These are phyloP conservation scores for Perccottus glenii DNA, from an alignment of 2,113 vertebrate species.

Conservation along the genomic window DNA sequence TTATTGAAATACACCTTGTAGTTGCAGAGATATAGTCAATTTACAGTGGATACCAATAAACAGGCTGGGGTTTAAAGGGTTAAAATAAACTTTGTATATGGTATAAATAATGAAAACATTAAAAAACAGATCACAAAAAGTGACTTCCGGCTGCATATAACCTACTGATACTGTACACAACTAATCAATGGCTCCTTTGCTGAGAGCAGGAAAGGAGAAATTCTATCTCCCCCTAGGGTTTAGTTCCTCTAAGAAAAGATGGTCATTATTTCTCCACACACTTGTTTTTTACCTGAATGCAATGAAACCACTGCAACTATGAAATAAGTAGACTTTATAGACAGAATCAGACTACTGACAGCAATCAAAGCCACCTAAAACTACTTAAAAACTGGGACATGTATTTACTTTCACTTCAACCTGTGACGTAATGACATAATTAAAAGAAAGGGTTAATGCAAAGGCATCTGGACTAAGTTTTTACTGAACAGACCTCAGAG, in stretches of 20 bases:
- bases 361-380: slow-evolving; percentile 1
- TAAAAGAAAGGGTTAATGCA: too few species aligned
- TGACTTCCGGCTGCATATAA: slow-evolving; percentile 49
- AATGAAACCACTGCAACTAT: slow-evolving; percentile 23
- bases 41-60: too few species aligned
- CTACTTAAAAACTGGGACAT: background rate
- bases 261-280: slow-evolving; percentile 34
- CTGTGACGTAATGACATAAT: background rate
- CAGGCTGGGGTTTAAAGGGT: too few species aligned
- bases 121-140: background rate
- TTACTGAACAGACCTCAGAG: too few species aligned
- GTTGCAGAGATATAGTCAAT: too few species aligned
- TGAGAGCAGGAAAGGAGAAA: slow-evolving; percentile 56
- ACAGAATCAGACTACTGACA: background rate
- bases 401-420: slow-evolving; percentile 1
- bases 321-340: background rate
- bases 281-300: slow-evolving; percentile 22
- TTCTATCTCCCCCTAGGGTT: slow-evolving; percentile 55
- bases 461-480: too few species aligned
- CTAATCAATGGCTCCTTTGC: slow-evolving; percentile 64
- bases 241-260: slow-evolving; percentile 36
- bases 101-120: too few species aligned
- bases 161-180: slow-evolving; percentile 47
- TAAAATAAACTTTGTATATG: too few species aligned
- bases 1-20: too few species aligned